phyloP scores from a whole-genome alignment of 2,888 invertebrate species.

The Tribolium freemani region DNA sequence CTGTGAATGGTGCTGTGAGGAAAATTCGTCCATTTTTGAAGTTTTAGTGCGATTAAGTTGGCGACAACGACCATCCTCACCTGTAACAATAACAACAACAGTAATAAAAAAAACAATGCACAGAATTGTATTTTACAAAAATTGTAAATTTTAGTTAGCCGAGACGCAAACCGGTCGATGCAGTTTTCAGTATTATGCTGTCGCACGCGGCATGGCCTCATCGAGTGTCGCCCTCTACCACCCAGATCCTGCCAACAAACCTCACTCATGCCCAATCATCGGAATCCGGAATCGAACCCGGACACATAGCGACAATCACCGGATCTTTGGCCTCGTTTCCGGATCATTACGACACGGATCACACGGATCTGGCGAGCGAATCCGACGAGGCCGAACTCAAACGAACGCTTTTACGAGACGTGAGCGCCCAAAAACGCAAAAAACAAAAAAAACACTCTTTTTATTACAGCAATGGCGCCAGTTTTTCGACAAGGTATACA shows the following conservation, averaged over 20 bases:
- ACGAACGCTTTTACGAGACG: constrained; percentile 84
- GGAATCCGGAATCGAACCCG: constrained; percentile 79
- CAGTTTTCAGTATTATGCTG: constrained; percentile 57
- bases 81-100: too few relatives aligned
- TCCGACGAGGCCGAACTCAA: constrained; percentile 84
- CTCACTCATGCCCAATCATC: constrained; percentile 64
- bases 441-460: constrained; percentile 45
- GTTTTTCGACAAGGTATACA: constrained; percentile 84
- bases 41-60: background rate
- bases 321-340: constrained; percentile 74
- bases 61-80: too few relatives aligned
- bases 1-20: too few relatives aligned
- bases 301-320: constrained; percentile 79
- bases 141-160: constrained; percentile 24
- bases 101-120: background rate
- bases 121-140: constrained; percentile 1
- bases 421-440: constrained; percentile 59
- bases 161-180: constrained; percentile 25
- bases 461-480: constrained; percentile 88
- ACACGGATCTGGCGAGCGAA: constrained; percentile 85
- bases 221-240: constrained; percentile 66
- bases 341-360: constrained; percentile 83
- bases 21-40: background rate
- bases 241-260: constrained; percentile 54
- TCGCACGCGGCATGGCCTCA: constrained; percentile 68